Base-by-base conservation (phyloP, 2,113 vertebrate genomes). In the Arvicanthis niloticus region DNA sequence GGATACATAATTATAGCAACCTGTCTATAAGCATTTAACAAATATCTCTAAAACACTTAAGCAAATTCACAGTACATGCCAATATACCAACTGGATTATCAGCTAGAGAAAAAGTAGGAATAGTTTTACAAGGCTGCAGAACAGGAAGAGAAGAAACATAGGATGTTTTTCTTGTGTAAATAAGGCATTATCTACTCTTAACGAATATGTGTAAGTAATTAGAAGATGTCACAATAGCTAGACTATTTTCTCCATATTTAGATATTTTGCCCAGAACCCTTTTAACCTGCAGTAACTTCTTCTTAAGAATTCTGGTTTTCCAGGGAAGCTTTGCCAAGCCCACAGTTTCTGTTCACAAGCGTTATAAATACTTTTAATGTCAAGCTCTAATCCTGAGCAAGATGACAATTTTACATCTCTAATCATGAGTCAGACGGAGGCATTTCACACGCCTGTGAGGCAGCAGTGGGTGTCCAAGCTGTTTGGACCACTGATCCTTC, bases 291-390 rank as follows among this genome's bases (percentile, higher is more conserved):
- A 95, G 93, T 77, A 96, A 97, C 95, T 97, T 97, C 94, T 96
- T 93, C 62, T 97, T 77, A 94, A 96, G 88, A 94, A 97, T 95
- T 94, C 86, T 93, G 78, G 80, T 87, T 97, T 97, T 93, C 92
- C 85, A 97, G 96, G 86, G 91, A 90, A 85, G 93, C 76, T 84
- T 97, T 95, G 93, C 92, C 76, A 96, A 92, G 73, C 80, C 86
- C 89, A 96, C 95, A 97, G 93, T 95, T 96, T 97, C 91, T 98
- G 89, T 94, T 97, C 91, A 97, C 92, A 95, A 78, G 81, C 68
- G 86, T 97, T 97, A 97, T 98, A 97, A 98, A 98, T 97, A 97
- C 97, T 75, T 95, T 92, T 93, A 96, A 97, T 95, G 98, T 97
- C 96, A 98, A 95, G 73, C 92, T 86, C 92, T 93, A 88, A 91